Conservation (phyloP, 2,113 vertebrate genomes). For the Sinosuthora webbiana region DNA sequence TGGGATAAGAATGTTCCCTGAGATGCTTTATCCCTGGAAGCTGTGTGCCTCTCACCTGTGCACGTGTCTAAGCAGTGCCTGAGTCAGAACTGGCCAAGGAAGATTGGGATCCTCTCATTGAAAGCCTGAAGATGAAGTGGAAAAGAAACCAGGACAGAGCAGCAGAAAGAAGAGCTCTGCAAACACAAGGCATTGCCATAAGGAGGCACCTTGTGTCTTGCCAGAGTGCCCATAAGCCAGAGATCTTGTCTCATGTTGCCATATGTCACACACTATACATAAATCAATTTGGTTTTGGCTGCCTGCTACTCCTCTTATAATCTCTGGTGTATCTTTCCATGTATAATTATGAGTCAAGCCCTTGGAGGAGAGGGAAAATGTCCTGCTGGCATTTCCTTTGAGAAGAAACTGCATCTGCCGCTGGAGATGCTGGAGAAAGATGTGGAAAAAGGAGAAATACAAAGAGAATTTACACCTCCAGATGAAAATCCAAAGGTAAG, state of each 20-base stretch:
- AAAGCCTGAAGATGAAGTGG: neutral
- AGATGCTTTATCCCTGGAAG: neutral
- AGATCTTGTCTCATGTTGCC: constrained; percentile 40
- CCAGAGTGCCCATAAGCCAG: constrained; percentile 30
- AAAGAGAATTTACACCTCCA: neutral
- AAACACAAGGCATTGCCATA: neutral
- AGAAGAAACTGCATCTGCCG: neutral
- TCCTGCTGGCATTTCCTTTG: neutral
- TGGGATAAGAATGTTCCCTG: neutral
- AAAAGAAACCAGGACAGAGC: neutral
- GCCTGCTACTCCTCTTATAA: neutral
- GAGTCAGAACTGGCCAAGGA: neutral
- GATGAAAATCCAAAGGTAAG: neutral
- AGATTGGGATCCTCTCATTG: neutral
- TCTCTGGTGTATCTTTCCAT: neutral
- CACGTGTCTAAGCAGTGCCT: neutral
- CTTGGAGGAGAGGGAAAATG: neutral
- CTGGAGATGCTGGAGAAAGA: neutral
- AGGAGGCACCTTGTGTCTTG: neutral
- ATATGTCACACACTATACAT: constrained; percentile 3
- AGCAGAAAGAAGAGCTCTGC: neutral
- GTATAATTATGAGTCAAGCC: neutral
- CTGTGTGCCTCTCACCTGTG: neutral
- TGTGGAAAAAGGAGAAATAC: neutral
- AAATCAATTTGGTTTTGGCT: constrained; percentile 42